Conservation (phyloP, 2,888 invertebrate species). For the Rosalia funebris region DNA sequence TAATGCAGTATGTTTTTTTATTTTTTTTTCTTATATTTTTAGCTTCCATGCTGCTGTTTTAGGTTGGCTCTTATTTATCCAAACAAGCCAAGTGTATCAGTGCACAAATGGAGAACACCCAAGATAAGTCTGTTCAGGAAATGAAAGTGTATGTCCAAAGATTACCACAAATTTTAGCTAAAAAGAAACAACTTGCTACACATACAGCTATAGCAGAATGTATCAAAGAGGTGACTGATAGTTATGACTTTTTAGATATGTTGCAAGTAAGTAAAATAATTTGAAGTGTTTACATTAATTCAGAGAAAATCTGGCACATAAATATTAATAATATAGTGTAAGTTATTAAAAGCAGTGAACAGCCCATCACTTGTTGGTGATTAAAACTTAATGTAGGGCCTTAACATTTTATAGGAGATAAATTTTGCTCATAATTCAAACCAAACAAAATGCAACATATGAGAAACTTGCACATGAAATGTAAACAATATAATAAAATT, state of each 20-base stretch:
- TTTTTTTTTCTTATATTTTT: neutral
- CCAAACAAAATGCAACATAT: too few relatives aligned
- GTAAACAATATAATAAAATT: too few relatives aligned
- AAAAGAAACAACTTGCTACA: conserved; percentile 85
- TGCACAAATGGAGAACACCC: conserved; percentile 84
- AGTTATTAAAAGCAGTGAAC: too few relatives aligned
- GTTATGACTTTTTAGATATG: conserved; percentile 61
- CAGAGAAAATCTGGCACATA: too few relatives aligned
- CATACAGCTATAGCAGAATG: conserved; percentile 95
- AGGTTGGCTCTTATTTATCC: conserved; percentile 85
- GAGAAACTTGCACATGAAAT: too few relatives aligned
- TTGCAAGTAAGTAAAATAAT: conserved; percentile 54
- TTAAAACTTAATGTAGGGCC: too few relatives aligned
- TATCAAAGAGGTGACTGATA: conserved; percentile 81
- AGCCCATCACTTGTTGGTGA: too few relatives aligned
- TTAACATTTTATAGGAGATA: too few relatives aligned
- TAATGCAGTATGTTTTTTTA: conserved; percentile 71
- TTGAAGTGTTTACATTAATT: too few relatives aligned
- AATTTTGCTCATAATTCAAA: too few relatives aligned
- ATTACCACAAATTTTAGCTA: conserved; percentile 86
- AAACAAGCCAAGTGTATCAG: conserved; percentile 88
- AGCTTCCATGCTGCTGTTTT: conserved; percentile 24
- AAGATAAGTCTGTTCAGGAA: conserved; percentile 92
- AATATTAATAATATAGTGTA: too few relatives aligned
- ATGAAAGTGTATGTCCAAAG: conserved; percentile 93